A percentile compares a stretch with the other conserved stretches of the same genome.
Conservation (phyloP, 2,797 vertebrate genomes). For the Chrysocyon brachyurus region DNA sequence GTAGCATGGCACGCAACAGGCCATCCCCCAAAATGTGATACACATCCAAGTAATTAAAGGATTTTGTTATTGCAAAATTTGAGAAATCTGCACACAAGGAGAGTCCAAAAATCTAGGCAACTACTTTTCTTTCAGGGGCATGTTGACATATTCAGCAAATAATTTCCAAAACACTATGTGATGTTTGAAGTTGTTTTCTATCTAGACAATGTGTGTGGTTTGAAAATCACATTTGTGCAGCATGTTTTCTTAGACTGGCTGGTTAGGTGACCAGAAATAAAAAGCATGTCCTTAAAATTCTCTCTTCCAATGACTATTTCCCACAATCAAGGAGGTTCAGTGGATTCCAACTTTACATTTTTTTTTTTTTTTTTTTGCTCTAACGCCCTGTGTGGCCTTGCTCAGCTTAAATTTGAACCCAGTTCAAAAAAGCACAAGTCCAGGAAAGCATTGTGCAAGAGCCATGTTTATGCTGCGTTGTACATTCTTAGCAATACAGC, state of each 20-base stretch:
- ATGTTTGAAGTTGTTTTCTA: conserved; percentile 78
- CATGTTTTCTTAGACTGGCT: conserved; percentile 64
- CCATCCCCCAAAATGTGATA: conserved; percentile 54
- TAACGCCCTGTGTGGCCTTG: conserved; percentile 87
- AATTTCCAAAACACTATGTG: conserved; percentile 61
- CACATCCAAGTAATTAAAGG: conserved; percentile 38
- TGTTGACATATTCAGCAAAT: conserved; percentile 72
- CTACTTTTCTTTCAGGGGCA: conserved; percentile 44
- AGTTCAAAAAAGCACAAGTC: conserved; percentile 85
- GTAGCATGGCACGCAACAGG: neutral
- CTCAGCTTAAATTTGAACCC: conserved; percentile 88
- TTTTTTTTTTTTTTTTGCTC: conserved; percentile 73
- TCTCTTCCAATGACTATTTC: conserved; percentile 60
- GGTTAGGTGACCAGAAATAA: conserved; percentile 82
- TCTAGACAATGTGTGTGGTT: conserved; percentile 59
- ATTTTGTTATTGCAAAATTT: conserved; percentile 57
- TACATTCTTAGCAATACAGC: conserved; percentile 72
- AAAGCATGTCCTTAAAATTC: conserved; percentile 70
- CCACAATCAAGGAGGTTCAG: conserved; percentile 30
- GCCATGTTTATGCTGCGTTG: conserved; percentile 81
- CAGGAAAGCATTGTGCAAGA: conserved; percentile 85
- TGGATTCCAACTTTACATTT: conserved; percentile 64
- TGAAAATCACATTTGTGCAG: conserved; percentile 52
- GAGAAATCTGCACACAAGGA: conserved; percentile 68
- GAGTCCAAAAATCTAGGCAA: conserved; percentile 61